Conservation (phyloP, 2,113 vertebrate genomes). For the Amblyopsis rosae region DNA sequence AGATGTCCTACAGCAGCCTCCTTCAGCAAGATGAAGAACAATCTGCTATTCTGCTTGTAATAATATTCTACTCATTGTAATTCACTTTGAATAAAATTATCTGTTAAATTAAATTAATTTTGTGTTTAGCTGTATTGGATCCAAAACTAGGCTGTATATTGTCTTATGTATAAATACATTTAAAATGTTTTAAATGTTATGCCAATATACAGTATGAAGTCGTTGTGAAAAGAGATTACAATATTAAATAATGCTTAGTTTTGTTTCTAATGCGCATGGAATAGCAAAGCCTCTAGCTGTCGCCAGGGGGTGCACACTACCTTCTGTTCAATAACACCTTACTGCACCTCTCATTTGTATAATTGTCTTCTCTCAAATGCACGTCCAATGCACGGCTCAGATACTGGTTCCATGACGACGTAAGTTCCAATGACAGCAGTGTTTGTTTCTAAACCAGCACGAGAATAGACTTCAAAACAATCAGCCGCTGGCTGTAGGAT, state of each 20-base stretch:
- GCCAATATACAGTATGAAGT: neutral
- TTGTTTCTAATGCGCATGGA: neutral
- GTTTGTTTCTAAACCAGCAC: conserved; percentile 46
- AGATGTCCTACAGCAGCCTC: too few relatives aligned
- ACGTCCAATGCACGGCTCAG: conserved; percentile 59
- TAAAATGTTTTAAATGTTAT: neutral
- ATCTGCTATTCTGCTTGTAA: too few relatives aligned
- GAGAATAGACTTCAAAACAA: conserved; percentile 53
- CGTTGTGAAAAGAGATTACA: neutral
- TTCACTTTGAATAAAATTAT: too few relatives aligned
- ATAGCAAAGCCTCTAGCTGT: neutral
- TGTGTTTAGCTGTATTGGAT: neutral
- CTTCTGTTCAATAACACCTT: conserved; percentile 27
- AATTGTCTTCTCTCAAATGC: neutral
- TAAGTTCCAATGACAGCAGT: conserved; percentile 60
- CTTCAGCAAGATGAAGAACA: too few relatives aligned
- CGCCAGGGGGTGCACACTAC: neutral
- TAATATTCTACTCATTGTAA: too few relatives aligned
- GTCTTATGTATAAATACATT: neutral
- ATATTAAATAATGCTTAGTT: too few relatives aligned
- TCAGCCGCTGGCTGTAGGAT: conserved; percentile 3
- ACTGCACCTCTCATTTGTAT: conserved; percentile 39
- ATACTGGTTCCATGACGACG: conserved; percentile 70
- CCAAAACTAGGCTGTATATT: too few relatives aligned
- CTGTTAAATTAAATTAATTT: neutral